Base-by-base conservation (phyloP, 2,888 invertebrate species). In the Rhingia campestris region DNA sequence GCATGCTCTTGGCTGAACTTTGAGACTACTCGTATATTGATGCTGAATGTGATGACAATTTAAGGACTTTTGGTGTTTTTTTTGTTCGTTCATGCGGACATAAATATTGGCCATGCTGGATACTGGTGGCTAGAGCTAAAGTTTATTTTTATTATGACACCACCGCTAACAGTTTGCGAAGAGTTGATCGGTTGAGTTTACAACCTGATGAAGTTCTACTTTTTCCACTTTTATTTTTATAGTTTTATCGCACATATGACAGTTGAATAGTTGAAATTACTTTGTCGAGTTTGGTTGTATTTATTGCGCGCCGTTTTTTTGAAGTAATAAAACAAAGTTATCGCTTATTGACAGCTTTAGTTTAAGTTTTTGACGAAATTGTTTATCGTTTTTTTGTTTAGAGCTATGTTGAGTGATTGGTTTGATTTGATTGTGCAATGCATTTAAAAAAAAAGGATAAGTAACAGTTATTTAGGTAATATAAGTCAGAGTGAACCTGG, bases 141-240 rank as follows among this genome's bases (percentile, higher is more conserved):
- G 53, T 81, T 81, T 81, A 76, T 81, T 66, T 81, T 81, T 81
- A 81, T 77, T 81, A 72, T 73, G 45, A 81, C 81, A 77, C 81
- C 67, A 81, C 6, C 56, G 61, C 66, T 72, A 76, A 81, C 72
- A 76, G 72, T 76, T 73, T 54, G 59, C 39, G 22, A 72, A 58
- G 63, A 81, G 74, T 81, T 72, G 81, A 81, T 81, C 67, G 66
- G 72, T 66, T 54, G 35, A 81, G 72, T 81, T 81, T 77, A 81
- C 72, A 77, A 76, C 76, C 72, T 76, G 70, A 81, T 81, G 49
- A 75, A 70, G 69, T 53, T 70, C 10, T 35, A 12, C 61, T 54
- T 64, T 74, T 54, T 66, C n/a, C 33, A 59, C 33, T 81, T 76
- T 81, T 77, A 66, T 66, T 76, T n/a, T 66, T 72, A 76, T 67